Conservation (phyloP, 2,888 invertebrate species). For the Chrysina gloriosa region DNA sequence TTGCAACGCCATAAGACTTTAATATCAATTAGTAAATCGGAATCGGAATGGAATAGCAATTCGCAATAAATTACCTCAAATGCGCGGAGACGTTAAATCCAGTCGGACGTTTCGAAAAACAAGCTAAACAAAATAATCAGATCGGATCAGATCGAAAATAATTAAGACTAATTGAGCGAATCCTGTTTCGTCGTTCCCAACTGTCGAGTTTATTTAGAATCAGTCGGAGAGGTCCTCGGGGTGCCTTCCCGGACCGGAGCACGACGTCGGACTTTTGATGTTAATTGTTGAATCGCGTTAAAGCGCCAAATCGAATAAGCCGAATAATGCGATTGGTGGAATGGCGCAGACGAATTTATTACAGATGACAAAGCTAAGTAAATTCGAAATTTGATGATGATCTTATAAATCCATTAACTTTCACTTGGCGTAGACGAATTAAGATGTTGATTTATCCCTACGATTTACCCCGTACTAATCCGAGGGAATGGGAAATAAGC, state of each 20-base stretch:
- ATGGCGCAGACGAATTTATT: no score
- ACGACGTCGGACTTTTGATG: not conserved
- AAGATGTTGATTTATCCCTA: no score
- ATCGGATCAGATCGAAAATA: slow-evolving; percentile 24
- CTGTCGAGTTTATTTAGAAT: not conserved
- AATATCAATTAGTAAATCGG: no score
- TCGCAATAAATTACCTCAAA: not conserved
- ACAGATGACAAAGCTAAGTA: no score
- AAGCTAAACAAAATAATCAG: slow-evolving; percentile 22
- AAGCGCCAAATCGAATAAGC: not conserved
- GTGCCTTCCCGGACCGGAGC: not conserved
- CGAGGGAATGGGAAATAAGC: no score
- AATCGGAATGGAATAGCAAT: no score
- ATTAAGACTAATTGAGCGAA: slow-evolving; percentile 36
- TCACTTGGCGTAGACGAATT: no score
- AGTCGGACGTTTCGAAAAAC: not conserved
- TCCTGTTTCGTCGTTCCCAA: slow-evolving; percentile 13
- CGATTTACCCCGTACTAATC: no score
- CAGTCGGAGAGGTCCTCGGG: not conserved
- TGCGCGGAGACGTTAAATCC: not conserved
- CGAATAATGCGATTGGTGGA: not conserved
- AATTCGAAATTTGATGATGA: no score
- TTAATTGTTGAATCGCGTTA: slow-evolving; percentile 11
- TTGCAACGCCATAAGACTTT: no score
- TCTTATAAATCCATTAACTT: no score